phyloP scores from a whole-genome alignment of 2,888 invertebrate genomes.

The Lepidochitona cinerea region DNA sequence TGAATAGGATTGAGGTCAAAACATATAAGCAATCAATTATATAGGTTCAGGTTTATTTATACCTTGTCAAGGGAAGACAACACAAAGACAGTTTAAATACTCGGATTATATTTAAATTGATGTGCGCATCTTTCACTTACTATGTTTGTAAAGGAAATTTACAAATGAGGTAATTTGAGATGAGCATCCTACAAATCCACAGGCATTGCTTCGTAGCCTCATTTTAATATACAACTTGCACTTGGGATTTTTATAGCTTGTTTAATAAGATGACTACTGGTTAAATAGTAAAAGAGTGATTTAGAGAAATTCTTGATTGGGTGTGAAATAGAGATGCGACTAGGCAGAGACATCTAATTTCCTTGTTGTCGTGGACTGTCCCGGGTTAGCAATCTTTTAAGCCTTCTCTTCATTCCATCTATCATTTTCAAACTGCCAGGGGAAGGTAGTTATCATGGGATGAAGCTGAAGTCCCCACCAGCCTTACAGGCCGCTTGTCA shows the following conservation, averaged over 20 bases:
- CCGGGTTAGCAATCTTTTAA: background rate
- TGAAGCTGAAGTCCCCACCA: background rate
- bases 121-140: background rate
- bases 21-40: no score
- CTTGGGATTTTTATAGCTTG: no score
- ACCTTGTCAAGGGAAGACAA: no score
- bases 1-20: background rate
- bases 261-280: no score
- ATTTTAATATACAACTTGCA: no score
- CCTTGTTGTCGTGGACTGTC: background rate
- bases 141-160: background rate
- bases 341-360: background rate
- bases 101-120: background rate
- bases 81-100: background rate
- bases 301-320: background rate
- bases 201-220: no score
- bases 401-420: background rate
- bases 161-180: background rate
- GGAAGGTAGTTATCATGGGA: background rate
- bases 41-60: no score
- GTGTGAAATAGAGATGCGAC: conserved; percentile 3
- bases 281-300: background rate
- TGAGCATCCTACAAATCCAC: background rate
- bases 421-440: conserved; percentile 3
- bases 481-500: conserved; percentile 4